Evolutionary conservation across 2,888 invertebrate species (phyloP).

Genomic region (Corbicula japonica): DNA sequence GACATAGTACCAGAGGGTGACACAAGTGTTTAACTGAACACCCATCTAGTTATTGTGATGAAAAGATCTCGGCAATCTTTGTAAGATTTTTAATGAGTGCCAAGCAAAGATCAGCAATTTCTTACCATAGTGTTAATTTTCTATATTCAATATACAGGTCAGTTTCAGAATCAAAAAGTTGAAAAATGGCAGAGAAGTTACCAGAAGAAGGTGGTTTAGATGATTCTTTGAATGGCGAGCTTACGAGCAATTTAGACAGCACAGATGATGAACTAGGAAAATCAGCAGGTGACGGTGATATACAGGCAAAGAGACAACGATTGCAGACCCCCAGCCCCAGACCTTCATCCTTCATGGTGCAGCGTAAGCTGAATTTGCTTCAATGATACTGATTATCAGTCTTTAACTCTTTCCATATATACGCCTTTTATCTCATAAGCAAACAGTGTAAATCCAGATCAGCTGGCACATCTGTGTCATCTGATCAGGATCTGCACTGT

Average conservation of each 20-base stretch:
- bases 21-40: too few species aligned
- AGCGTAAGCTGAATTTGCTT: constrained; percentile 46
- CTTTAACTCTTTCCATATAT: neutral
- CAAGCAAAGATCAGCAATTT: neutral
- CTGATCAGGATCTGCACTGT: too few species aligned
- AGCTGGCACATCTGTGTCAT: neutral
- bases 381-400: neutral
- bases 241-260: constrained; percentile 31
- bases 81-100: too few species aligned
- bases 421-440: neutral
- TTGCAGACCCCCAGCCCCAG: constrained; percentile 69
- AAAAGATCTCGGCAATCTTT: too few species aligned
- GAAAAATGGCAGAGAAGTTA: constrained; percentile 17
- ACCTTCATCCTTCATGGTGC: constrained; percentile 64
- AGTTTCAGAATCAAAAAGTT: neutral
- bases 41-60: too few species aligned
- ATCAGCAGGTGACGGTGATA: constrained; percentile 60
- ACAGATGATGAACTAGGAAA: constrained; percentile 42
- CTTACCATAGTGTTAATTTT: neutral
- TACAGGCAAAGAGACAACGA: constrained; percentile 67
- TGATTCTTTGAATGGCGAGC: constrained; percentile 59
- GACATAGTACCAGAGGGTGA: too few species aligned
- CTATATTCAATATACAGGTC: neutral
- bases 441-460: neutral
- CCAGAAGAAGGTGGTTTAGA: constrained; percentile 26